phyloP scores from a whole-genome alignment of 2,888 invertebrate species.

The Leptodirus hochenwartii region DNA sequence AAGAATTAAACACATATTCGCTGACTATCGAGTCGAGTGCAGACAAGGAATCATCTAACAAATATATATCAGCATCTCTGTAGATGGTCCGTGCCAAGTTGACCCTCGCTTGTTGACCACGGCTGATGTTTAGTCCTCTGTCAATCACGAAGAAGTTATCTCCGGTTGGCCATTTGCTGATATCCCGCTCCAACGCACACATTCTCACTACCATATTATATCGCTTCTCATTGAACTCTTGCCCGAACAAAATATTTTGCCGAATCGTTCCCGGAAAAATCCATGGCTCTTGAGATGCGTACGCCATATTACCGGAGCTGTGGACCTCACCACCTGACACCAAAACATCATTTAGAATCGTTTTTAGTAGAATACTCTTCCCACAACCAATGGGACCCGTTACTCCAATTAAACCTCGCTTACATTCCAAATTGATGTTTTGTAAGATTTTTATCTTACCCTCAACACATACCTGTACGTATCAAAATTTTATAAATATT shows the following conservation, averaged over 20 bases:
- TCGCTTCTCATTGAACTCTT: constrained; percentile 32
- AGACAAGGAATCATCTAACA: constrained; percentile 59
- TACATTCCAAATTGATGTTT: constrained; percentile 25
- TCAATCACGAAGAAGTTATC: constrained; percentile 63
- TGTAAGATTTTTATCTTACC: constrained; percentile 28
- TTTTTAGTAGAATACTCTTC: constrained; percentile 33
- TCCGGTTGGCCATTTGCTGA: constrained; percentile 48
- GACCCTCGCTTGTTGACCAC: constrained; percentile 62
- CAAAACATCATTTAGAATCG: constrained; percentile 32
- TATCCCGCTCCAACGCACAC: constrained; percentile 43
- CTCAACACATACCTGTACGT: no score
- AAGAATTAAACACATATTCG: constrained; percentile 47
- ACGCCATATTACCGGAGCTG: constrained; percentile 35
- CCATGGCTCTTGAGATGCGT: constrained; percentile 43
- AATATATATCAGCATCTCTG: constrained; percentile 51
- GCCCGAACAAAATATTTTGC: constrained; percentile 60
- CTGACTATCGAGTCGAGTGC: constrained; percentile 60
- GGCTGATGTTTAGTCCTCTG: constrained; percentile 55
- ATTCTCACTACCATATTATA: constrained; percentile 38
- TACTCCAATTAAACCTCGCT: constrained; percentile 26
- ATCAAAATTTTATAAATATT: no score
- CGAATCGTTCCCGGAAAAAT: constrained; percentile 35
- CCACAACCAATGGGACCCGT: constrained; percentile 44
- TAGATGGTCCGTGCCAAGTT: constrained; percentile 57
- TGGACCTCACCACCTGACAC: constrained; percentile 37